Evolutionary conservation across 2,888 invertebrate species (phyloP).

Genomic region (Tillus elongatus): DNA sequence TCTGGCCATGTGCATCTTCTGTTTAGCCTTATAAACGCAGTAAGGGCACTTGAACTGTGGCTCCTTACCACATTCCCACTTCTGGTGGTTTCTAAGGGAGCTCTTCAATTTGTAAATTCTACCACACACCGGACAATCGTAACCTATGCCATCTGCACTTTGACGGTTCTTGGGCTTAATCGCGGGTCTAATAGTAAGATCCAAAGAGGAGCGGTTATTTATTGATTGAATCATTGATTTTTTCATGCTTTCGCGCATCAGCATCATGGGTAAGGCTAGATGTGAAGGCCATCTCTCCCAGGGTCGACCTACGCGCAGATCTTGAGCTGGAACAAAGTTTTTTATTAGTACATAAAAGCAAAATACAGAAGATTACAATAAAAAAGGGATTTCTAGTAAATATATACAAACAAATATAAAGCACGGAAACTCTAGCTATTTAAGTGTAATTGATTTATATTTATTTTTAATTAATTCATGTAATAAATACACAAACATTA

Average conservation of each 20-base stretch:
- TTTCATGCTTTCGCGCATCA: slow-evolving; percentile 47
- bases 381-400: no score
- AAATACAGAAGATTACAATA: no score
- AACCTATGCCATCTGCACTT: slow-evolving; percentile 43
- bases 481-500: no score
- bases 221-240: slow-evolving; percentile 37
- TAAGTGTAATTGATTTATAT: no score
- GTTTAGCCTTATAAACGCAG: slow-evolving; percentile 75
- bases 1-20: slow-evolving; percentile 75
- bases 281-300: slow-evolving; percentile 70
- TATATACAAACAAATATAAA: no score
- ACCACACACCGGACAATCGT: slow-evolving; percentile 74
- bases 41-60: slow-evolving; percentile 75
- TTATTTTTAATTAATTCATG: no score
- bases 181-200: slow-evolving; percentile 22
- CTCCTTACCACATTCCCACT: slow-evolving; percentile 80
- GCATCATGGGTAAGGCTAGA: slow-evolving; percentile 61
- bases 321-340: slow-evolving; percentile 49
- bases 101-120: slow-evolving; percentile 80
- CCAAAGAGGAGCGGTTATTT: slow-evolving; percentile 23
- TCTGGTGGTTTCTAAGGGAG: slow-evolving; percentile 72
- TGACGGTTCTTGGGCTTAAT: slow-evolving; percentile 23
- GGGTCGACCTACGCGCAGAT: slow-evolving; percentile 59
- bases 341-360: slow-evolving; percentile 23
- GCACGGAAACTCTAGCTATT: no score